phyloP scores from a whole-genome alignment of 1,140 invertebrate species.

The Panonychus citri region DNA sequence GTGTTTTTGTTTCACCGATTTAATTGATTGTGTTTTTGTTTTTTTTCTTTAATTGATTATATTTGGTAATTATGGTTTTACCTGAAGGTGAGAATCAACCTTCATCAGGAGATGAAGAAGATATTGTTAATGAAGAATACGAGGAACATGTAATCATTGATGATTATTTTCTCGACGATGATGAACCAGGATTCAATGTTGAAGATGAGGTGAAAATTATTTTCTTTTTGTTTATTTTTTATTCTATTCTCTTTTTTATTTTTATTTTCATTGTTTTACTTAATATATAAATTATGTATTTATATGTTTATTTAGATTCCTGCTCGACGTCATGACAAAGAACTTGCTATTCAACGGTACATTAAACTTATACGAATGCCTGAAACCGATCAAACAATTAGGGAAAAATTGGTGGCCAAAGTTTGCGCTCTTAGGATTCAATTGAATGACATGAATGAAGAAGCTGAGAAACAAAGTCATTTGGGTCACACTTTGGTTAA shows the following conservation, averaged over 20 bases:
- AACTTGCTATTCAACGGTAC: not conserved
- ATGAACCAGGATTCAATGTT: not conserved
- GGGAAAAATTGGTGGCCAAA: slow-evolving; percentile 2
- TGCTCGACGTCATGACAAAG: not conserved
- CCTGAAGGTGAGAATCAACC: too few relatives aligned
- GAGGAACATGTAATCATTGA: too few relatives aligned
- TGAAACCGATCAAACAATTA: slow-evolving; percentile 3
- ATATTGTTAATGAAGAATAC: too few relatives aligned
- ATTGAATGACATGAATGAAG: slow-evolving; percentile 6
- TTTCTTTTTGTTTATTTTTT: not conserved
- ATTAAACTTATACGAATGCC: slow-evolving; percentile 1
- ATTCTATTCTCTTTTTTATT: not conserved
- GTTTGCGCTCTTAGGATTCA: slow-evolving; percentile 10
- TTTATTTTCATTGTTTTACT: not conserved
- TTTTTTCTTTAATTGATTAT: too few relatives aligned
- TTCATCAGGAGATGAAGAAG: too few relatives aligned
- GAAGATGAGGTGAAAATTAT: not conserved
- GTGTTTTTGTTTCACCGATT: too few relatives aligned
- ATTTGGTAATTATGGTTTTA: too few relatives aligned
- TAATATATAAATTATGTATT: not conserved
- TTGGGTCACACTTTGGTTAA: not conserved
- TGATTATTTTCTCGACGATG: not conserved
- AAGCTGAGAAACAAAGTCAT: not conserved
- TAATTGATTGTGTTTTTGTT: too few relatives aligned
- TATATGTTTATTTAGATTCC: not conserved